These are phyloP conservation scores for Phrixothrix hirtus DNA, from an alignment of 2,888 invertebrate species.

Conservation along the genomic window DNA sequence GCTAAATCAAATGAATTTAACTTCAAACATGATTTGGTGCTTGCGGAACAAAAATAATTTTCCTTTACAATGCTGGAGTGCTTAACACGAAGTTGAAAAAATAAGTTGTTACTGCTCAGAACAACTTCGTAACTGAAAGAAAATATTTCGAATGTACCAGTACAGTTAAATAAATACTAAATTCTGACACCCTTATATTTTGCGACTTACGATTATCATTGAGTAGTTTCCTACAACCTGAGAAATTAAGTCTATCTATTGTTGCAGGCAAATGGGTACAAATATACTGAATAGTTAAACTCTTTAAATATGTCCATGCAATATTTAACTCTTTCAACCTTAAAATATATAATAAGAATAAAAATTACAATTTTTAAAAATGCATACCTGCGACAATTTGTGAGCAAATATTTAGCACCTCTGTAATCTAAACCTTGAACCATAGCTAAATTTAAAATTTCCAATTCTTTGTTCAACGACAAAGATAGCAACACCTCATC, in stretches of 20 bases:
- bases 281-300: constrained; percentile 63
- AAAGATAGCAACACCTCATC: constrained; percentile 69
- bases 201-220: constrained; percentile 73
- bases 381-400: constrained; percentile 63
- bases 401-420: constrained; percentile 66
- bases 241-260: constrained; percentile 76
- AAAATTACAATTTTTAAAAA: constrained; percentile 1
- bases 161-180: no score
- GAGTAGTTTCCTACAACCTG: constrained; percentile 78
- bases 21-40: no score
- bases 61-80: no score
- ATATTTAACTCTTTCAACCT: constrained; percentile 75
- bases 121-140: no score
- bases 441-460: constrained; percentile 85
- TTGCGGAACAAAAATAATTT: no score
- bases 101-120: no score
- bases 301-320: constrained; percentile 76
- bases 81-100: no score
- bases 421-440: constrained; percentile 69
- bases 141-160: no score
- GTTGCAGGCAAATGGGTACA: constrained; percentile 65
- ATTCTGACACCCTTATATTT: no score
- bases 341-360: constrained; percentile 41
- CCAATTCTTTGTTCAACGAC: constrained; percentile 68
- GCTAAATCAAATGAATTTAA: no score